Base-by-base conservation (phyloP, 2,113 vertebrate genomes). In the Channa argus region DNA sequence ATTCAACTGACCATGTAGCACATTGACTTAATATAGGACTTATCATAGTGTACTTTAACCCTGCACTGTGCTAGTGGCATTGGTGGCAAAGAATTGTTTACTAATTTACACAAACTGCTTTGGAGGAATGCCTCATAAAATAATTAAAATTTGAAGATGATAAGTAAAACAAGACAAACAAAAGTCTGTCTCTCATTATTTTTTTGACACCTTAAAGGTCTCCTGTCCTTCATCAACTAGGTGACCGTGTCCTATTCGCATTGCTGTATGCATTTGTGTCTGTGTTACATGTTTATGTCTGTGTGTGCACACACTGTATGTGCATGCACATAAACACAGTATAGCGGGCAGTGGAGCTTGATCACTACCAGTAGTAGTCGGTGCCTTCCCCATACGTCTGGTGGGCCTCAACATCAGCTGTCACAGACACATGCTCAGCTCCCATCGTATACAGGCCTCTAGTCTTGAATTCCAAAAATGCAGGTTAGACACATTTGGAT, bases 401-500 rank as follows among this genome's bases (percentile, higher is more conserved):
- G 47, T 80, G 74, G 83, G 77, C 70, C 93, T 91, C 93, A 88
- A 90, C 93, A 95, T 95, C 95, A 96, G 94, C 93, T 96, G 92
- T 91, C 93, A 92, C 87, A 90, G 94, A 95, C 92, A 93, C 91
- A 92, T 91, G 88, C 71, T 77, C 80, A 72, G 88, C 79, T 90
- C 82, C 67, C 15, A 59, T 80, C 68, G 9, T 73, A 80, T 51
- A 24, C 74, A 78, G 61, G 86, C 80, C 84, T 77, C 82, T 64
- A 47, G 63, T 56, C 87, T 79, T 87, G 82, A 93, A 92, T 93
- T 91, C 88, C 86, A 92, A 80, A 92, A 86, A 91, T 89, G 81
- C 82, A 80, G 80, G 72, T 90, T 77, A 70, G 86, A 87, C 80
- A 73, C 84, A 66, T 90, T 83, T 63, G 81, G 88, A 89, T 77